Percentiles rank a stretch among this genome's conserved stretches.
These are phyloP conservation scores for Phyllopteryx taeniolatus DNA, from an alignment of 2,113 vertebrate genomes.

Conservation along the genomic window DNA sequence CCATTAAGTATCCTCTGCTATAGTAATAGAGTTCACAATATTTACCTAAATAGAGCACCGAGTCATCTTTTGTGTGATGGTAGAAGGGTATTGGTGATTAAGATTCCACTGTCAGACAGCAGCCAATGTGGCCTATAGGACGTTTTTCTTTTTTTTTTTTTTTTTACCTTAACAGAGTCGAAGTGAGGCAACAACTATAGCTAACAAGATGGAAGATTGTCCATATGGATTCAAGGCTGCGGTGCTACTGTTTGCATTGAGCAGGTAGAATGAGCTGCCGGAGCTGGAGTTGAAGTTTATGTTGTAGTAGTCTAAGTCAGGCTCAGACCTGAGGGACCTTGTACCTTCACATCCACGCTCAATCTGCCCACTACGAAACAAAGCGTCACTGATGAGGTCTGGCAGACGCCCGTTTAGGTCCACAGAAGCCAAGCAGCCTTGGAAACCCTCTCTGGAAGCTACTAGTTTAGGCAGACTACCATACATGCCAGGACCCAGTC, in stretches of 20 bases:
- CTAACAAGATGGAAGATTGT: slow-evolving; percentile 51
- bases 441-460: slow-evolving; percentile 94
- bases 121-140: slow-evolving; percentile 67
- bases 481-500: slow-evolving; percentile 93
- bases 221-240: slow-evolving; percentile 35
- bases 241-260: slow-evolving; percentile 71
- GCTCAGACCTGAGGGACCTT: slow-evolving; percentile 53
- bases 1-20: not conserved
- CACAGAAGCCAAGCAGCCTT: slow-evolving; percentile 94
- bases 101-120: slow-evolving; percentile 24
- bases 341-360: slow-evolving; percentile 99
- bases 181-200: slow-evolving; percentile 50
- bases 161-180: slow-evolving; percentile 39
- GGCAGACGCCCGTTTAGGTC: slow-evolving; percentile 96
- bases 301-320: slow-evolving; percentile 53
- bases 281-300: slow-evolving; percentile 56
- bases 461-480: slow-evolving; percentile 92
- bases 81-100: slow-evolving; percentile 19
- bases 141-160: not conserved
- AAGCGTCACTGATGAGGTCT: slow-evolving; percentile 90
- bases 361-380: slow-evolving; percentile 96
- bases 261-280: slow-evolving; percentile 70
- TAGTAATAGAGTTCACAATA: not conserved
- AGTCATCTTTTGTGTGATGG: slow-evolving; percentile 18
- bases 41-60: slow-evolving; percentile 27